Evolutionary conservation across 2,113 vertebrate genomes (phyloP).

Genomic region (Leucoraja erinaceus): DNA sequence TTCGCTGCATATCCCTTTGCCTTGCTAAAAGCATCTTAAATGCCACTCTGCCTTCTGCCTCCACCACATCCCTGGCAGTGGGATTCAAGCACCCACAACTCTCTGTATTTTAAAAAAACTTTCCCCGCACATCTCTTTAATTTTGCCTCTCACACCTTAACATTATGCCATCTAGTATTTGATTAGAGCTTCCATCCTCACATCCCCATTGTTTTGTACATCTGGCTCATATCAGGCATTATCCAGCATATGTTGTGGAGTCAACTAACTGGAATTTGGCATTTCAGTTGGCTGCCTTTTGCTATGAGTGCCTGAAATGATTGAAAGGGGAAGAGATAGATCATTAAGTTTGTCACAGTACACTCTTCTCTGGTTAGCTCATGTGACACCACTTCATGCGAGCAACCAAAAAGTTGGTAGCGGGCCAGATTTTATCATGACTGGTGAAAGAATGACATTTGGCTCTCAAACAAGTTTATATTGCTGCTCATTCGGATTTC

Average conservation of each 20-base stretch:
- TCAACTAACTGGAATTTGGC: slow-evolving; percentile 5
- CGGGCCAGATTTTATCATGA: neutral
- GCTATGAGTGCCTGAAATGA: neutral
- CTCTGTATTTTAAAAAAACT: too few species aligned
- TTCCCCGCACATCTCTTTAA: too few species aligned
- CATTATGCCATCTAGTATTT: too few species aligned
- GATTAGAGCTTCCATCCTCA: neutral
- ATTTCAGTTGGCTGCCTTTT: neutral
- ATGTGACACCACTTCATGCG: neutral
- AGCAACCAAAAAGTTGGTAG: neutral
- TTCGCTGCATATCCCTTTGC: too few species aligned
- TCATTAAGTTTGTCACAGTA: neutral
- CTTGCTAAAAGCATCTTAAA: too few species aligned
- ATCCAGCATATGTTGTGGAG: neutral
- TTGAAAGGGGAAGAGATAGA: neutral
- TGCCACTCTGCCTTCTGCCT: too few species aligned
- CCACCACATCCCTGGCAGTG: too few species aligned
- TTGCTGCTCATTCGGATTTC: too few species aligned
- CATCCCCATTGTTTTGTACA: neutral
- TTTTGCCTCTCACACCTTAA: too few species aligned
- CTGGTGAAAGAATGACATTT: neutral
- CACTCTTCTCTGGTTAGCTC: neutral
- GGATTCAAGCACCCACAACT: too few species aligned
- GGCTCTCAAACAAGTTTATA: neutral
- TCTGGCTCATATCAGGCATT: neutral